Evolutionary conservation across 2,888 invertebrate species (phyloP).

Genomic region (Priocnemis perturbator): DNA sequence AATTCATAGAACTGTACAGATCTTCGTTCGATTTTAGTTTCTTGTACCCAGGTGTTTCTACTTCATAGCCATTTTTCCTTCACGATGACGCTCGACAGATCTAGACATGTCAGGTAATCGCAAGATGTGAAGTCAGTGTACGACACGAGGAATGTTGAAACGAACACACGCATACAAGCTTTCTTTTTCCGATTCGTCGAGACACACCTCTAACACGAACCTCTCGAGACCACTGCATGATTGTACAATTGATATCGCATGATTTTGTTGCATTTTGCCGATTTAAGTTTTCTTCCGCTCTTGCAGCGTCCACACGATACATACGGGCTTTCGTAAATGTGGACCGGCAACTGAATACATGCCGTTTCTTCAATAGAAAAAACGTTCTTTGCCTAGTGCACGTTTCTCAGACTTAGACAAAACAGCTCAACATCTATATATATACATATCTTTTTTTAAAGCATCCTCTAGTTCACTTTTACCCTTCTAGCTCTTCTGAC

Average conservation of each 20-base stretch:
- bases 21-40: too few species aligned
- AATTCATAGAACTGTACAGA: too few species aligned
- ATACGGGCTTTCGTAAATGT: slow-evolving; percentile 12
- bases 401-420: slow-evolving; percentile 7
- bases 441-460: slow-evolving; percentile 40
- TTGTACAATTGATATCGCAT: slow-evolving; percentile 50
- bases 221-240: slow-evolving; percentile 51
- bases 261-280: slow-evolving; percentile 43
- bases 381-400: slow-evolving; percentile 15
- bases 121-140: too few species aligned
- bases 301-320: slow-evolving; percentile 33
- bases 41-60: too few species aligned
- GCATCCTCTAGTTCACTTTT: slow-evolving; percentile 54
- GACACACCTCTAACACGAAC: too few species aligned
- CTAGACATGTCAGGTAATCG: too few species aligned
- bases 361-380: slow-evolving; percentile 1
- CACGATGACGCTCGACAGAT: too few species aligned
- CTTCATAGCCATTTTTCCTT: too few species aligned
- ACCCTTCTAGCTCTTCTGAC: slow-evolving; percentile 70
- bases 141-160: too few species aligned
- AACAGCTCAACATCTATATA: background rate
- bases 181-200: slow-evolving; percentile 66
- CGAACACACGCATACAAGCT: slow-evolving; percentile 59
- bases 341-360: slow-evolving; percentile 5
- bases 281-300: slow-evolving; percentile 32